phyloP scores from a whole-genome alignment of 2,113 vertebrate species.

The Furnarius figulus region DNA sequence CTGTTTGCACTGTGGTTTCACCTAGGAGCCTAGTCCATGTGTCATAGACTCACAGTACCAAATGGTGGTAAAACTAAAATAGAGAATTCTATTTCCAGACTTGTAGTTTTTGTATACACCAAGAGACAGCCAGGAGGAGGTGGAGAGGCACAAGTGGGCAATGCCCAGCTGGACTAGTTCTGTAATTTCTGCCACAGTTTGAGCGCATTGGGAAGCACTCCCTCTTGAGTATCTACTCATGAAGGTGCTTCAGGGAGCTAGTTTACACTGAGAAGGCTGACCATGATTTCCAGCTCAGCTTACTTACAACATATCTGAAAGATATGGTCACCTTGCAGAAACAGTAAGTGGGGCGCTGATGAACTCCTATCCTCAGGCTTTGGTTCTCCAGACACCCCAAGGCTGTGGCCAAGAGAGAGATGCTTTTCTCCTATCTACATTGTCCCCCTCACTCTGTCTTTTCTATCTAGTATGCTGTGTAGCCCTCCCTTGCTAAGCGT shows the following conservation, averaged over 20 bases:
- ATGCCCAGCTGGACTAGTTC: not conserved
- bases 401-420: not conserved
- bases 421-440: not conserved
- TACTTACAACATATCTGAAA: not conserved
- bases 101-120: not conserved
- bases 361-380: not conserved
- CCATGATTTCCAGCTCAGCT: not conserved
- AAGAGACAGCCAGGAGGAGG: not conserved
- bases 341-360: not conserved
- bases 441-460: accelerated
- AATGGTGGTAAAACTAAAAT: not conserved
- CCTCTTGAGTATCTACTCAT: not conserved
- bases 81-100: not conserved
- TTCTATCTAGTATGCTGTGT: not conserved
- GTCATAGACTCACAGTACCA: not conserved
- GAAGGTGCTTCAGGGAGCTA: not conserved
- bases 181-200: not conserved
- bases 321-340: not conserved
- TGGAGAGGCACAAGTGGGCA: not conserved
- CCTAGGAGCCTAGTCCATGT: not conserved
- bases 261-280: not conserved
- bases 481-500: not conserved
- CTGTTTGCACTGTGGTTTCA: not conserved
- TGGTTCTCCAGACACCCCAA: not conserved
- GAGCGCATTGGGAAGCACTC: not conserved